Conservation (phyloP, 2,797 vertebrate genomes). For the Danio aesculapii region DNA sequence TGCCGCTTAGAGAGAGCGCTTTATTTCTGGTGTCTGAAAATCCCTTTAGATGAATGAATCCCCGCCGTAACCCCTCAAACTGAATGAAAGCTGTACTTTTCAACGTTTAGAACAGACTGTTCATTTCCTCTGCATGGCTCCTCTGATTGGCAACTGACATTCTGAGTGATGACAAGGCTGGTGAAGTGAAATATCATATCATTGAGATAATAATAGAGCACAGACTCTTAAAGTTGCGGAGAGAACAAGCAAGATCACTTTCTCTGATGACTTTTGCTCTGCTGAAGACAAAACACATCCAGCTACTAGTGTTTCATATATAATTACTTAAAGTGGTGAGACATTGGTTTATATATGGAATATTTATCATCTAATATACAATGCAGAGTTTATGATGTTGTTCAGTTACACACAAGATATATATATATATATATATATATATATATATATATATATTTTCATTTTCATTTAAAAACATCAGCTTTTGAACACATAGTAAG, state of each 20-base stretch:
- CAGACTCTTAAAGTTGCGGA: slow-evolving; percentile 17
- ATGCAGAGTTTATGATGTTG: not conserved
- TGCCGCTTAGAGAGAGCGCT: slow-evolving; percentile 1
- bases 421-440: too few relatives aligned
- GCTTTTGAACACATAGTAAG: not conserved
- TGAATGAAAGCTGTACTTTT: slow-evolving; percentile 35
- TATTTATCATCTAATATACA: not conserved
- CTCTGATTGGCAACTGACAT: slow-evolving; percentile 47
- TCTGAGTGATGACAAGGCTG: slow-evolving; percentile 23
- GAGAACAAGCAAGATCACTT: slow-evolving; percentile 14
- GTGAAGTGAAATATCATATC: slow-evolving; percentile 37
- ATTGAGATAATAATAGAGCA: slow-evolving; percentile 43
- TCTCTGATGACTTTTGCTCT: slow-evolving; percentile 26
- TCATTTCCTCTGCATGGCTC: slow-evolving; percentile 5
- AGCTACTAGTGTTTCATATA: slow-evolving; percentile 8
- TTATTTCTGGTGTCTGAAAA: slow-evolving; percentile 30
- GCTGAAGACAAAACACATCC: not conserved
- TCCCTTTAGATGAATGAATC: slow-evolving; percentile 18
- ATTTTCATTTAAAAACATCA: not conserved
- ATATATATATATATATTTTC: too few relatives aligned
- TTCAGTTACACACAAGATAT: not conserved
- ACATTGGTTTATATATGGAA: slow-evolving; percentile 10
- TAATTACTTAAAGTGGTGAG: not conserved
- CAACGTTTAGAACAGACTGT: slow-evolving; percentile 29
- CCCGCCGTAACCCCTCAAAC: slow-evolving; percentile 10